phyloP scores from a whole-genome alignment of 2,797 vertebrate species.

The Poecile montanus region DNA sequence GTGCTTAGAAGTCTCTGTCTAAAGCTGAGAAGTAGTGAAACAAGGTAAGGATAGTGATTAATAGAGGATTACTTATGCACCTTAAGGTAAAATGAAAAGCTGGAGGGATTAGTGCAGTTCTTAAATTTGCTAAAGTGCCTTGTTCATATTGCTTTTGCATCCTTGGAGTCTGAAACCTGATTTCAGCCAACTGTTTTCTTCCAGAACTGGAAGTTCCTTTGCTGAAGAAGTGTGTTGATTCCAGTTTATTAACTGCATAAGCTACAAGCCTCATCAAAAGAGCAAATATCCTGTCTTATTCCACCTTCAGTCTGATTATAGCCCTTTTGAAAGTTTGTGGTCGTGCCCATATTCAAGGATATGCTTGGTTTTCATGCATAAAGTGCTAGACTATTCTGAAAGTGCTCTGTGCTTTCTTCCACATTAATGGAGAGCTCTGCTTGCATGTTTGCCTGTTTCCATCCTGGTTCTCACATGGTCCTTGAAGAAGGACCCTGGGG shows the following conservation, averaged over 20 bases:
- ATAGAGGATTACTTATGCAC: background rate
- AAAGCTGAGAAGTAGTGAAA: background rate
- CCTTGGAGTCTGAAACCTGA: background rate
- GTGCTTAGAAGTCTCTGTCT: background rate
- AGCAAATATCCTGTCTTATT: background rate
- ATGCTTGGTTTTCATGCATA: background rate
- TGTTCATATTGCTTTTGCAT: background rate
- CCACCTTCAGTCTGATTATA: background rate
- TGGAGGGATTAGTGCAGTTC: background rate
- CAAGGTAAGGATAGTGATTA: background rate
- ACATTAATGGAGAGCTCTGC: background rate
- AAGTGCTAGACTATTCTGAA: background rate
- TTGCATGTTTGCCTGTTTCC: background rate
- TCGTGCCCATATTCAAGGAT: accelerated
- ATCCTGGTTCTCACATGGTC: background rate
- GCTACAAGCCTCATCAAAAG: background rate
- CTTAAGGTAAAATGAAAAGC: background rate
- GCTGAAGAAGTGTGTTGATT: background rate
- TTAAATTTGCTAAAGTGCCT: background rate
- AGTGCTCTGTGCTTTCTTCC: background rate
- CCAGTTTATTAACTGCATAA: background rate
- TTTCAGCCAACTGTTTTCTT: background rate
- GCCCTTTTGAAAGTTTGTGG: background rate
- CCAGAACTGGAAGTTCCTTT: background rate
- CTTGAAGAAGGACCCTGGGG: background rate